Evolutionary conservation across 2,113 vertebrate species (phyloP), one percentile per base, ranked within the genome.

Genomic region (Antechinus stuartii): DNA sequence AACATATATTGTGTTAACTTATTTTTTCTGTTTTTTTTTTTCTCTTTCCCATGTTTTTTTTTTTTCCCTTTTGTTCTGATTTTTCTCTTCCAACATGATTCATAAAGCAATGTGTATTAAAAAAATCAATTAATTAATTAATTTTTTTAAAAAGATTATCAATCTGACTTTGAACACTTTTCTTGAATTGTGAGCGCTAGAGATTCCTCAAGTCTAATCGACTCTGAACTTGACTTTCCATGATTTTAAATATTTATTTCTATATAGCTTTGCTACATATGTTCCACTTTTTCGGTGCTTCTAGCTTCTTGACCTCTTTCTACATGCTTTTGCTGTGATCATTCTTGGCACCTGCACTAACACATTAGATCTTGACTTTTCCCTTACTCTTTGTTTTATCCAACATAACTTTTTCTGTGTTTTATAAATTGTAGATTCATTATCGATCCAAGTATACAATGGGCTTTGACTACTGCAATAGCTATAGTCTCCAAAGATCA

Each of bases 201-300:
- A 0, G 14, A n/a, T 12, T n/a, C 1, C 61, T n/a, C 14, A 76
- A 10, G 27, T 3, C 14, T 12, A 19, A 3, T 6, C 35, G 6
- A 76, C 30, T 76, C 61, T n/a, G 2, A 3, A 30, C 35, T 16
- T 76, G 61, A 76, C 11, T 76, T 61, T 27, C 26, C 30, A 49
- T 76, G 35, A 76, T 14, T n/a, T 76, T 1, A 3, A n/a, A 2
- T 76, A 76, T 76, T 76, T 16, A n/a, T 76, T n/a, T 76, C 61
- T 4, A 6, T 27, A 76, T 5, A 76, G 10, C 30, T 76, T 76
- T 6, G 4, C 14, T 2, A 3, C 30, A 19, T 14, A 6, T 19
- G 2, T 19, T n/a, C 14, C 30, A 19, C 4, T 76, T 35, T 76
- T 35, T 76, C 30, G n/a, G 27, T 61, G 10, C 9, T 9, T 61